Evolutionary conservation across 2,888 invertebrate genomes (phyloP).

Genomic region (Platerodrilus igneus): DNA sequence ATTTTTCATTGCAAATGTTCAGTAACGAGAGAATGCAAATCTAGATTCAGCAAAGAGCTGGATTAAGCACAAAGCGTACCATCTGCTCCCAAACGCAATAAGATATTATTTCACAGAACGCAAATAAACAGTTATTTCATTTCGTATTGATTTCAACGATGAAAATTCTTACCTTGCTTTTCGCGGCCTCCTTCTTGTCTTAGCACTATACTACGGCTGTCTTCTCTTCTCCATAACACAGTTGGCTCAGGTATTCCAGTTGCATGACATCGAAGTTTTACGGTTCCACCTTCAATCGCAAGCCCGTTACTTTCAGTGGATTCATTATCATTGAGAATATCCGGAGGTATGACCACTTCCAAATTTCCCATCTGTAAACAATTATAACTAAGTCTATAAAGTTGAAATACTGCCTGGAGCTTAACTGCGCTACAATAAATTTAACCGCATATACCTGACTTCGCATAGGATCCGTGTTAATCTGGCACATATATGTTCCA

Average conservation of each 20-base stretch:
- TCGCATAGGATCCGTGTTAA: conserved; percentile 87
- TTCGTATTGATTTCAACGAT: conserved; percentile 30
- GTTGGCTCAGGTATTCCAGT: conserved; percentile 78
- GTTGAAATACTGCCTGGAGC: conserved; percentile 16
- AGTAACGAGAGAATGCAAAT: conserved; percentile 39
- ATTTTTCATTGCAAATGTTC: conserved; percentile 46
- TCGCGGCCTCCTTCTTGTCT: conserved; percentile 68
- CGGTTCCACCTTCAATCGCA: conserved; percentile 74
- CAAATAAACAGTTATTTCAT: conserved; percentile 36
- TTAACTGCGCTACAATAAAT: conserved; percentile 24
- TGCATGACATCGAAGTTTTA: conserved; percentile 71
- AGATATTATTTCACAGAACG: conserved; percentile 37
- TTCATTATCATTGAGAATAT: conserved; percentile 74
- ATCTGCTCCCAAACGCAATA: conserved; percentile 38
- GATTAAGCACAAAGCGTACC: conserved; percentile 39
- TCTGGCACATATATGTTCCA: conserved; percentile 92
- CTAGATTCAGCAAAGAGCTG: conserved; percentile 35
- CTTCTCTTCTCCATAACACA: conserved; percentile 76
- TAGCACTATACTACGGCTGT: conserved; percentile 69
- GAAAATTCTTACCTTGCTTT: conserved; percentile 58
- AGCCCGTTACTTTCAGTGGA: conserved; percentile 66
- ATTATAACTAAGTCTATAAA: conserved; percentile 16
- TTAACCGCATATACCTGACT: conserved; percentile 63
- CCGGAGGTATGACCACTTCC: conserved; percentile 83
- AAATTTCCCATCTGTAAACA: conserved; percentile 72